Evolutionary conservation across 2,113 vertebrate species (phyloP).

Genomic region (Mesembrinibis cayennensis): DNA sequence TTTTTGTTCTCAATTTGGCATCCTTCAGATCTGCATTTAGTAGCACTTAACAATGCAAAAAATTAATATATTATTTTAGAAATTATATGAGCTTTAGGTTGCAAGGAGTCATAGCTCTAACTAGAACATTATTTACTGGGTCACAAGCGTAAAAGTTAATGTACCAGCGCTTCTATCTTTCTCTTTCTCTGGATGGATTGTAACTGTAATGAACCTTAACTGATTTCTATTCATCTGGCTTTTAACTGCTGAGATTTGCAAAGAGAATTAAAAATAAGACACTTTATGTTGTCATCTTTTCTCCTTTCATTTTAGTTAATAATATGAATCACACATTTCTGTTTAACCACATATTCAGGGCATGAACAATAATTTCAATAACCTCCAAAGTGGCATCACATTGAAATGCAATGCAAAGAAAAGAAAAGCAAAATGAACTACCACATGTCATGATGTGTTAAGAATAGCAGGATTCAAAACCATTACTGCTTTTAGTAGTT

Average conservation of each 20-base stretch:
- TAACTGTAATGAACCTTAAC: slow-evolving; percentile 85
- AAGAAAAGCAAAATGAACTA: neutral
- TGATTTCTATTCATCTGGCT: slow-evolving; percentile 80
- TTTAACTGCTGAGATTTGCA: slow-evolving; percentile 55
- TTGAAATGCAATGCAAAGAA: neutral
- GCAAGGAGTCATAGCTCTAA: slow-evolving; percentile 74
- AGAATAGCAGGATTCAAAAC: neutral
- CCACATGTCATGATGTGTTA: neutral
- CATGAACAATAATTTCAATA: slow-evolving; percentile 8
- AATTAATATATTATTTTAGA: slow-evolving; percentile 34
- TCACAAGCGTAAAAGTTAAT: slow-evolving; percentile 87
- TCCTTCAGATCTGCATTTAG: neutral
- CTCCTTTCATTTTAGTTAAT: slow-evolving; percentile 28
- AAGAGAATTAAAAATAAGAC: slow-evolving; percentile 62
- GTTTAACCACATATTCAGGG: neutral
- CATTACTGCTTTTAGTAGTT: neutral
- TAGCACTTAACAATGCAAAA: neutral
- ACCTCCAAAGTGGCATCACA: neutral
- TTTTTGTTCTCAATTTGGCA: neutral
- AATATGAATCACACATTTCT: slow-evolving; percentile 7
- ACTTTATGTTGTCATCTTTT: slow-evolving; percentile 23
- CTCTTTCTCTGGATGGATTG: slow-evolving; percentile 78
- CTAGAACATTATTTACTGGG: slow-evolving; percentile 85
- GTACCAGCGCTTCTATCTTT: slow-evolving; percentile 81
- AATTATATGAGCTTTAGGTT: slow-evolving; percentile 34